A percentile compares a stretch with the other conserved stretches of the same genome.
Conservation (phyloP, 2,888 invertebrate species). For the Urechis unicinctus region DNA sequence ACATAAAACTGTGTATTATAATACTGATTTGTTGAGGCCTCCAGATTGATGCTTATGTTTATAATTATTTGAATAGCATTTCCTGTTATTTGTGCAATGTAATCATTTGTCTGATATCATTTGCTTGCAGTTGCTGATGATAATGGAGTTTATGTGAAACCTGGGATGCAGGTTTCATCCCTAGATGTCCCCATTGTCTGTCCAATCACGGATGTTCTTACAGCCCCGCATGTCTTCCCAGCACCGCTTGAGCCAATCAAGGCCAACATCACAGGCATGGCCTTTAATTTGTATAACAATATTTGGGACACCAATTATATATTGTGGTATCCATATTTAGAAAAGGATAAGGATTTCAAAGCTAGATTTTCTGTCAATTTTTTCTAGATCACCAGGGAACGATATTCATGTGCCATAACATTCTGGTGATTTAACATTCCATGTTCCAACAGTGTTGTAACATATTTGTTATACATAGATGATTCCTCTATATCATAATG, state of each 20-base stretch:
- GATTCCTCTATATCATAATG: too few species aligned
- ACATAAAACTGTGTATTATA: too few species aligned
- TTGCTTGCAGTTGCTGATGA: conserved; percentile 26
- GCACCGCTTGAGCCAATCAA: conserved; percentile 32
- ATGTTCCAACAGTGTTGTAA: too few species aligned
- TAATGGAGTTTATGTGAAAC: conserved; percentile 23
- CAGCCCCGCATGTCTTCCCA: conserved; percentile 30
- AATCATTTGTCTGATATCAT: not conserved
- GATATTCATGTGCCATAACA: too few species aligned
- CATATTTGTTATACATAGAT: too few species aligned
- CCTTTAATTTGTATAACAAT: conserved; percentile 42
- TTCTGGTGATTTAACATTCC: too few species aligned
- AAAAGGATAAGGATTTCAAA: conserved; percentile 28
- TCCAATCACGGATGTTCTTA: conserved; percentile 21
- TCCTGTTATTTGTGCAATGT: not conserved
- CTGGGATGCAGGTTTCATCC: conserved; percentile 12
- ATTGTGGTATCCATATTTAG: conserved; percentile 37
- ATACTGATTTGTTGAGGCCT: not conserved
- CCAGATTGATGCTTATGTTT: not conserved
- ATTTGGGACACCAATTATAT: conserved; percentile 46
- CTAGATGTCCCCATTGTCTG: conserved; percentile 32
- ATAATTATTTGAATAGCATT: not conserved
- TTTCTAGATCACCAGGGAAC: conserved; percentile 10
- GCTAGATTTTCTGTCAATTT: conserved; percentile 26
- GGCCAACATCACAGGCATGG: conserved; percentile 27